Evolutionary conservation across 2,113 vertebrate genomes (phyloP).

Genomic region (Callipepla squamata): DNA sequence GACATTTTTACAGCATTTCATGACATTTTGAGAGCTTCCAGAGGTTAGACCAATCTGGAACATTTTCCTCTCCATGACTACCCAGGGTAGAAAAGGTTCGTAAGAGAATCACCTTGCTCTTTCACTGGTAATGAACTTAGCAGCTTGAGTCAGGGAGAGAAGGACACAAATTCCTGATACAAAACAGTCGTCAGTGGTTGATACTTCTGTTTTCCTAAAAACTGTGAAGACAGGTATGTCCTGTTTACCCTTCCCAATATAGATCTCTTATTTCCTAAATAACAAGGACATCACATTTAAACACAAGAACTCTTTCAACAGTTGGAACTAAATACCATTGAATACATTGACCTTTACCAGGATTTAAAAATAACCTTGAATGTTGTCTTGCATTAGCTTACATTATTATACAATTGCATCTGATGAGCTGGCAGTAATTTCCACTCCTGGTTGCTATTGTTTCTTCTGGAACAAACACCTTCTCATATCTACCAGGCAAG

Average conservation of each 20-base stretch:
- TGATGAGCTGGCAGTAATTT: constrained; percentile 63
- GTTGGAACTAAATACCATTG: constrained; percentile 37
- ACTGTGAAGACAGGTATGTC: not conserved
- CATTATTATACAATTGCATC: constrained; percentile 59
- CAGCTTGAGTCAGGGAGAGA: not conserved
- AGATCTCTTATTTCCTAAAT: constrained; percentile 11
- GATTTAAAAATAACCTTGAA: constrained; percentile 62
- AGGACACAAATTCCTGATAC: not conserved
- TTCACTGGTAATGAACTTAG: not conserved
- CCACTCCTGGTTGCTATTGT: constrained; percentile 52
- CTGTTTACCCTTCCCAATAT: constrained; percentile 28
- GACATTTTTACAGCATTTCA: not conserved
- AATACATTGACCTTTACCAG: constrained; percentile 65
- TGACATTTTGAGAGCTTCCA: not conserved
- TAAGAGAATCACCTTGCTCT: not conserved
- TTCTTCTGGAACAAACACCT: constrained; percentile 54
- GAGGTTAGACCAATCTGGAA: not conserved
- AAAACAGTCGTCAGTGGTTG: not conserved
- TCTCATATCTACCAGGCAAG: constrained; percentile 28
- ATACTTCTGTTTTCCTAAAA: constrained; percentile 4
- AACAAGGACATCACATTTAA: constrained; percentile 42
- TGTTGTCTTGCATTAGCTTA: constrained; percentile 53
- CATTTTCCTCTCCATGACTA: not conserved
- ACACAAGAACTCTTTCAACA: not conserved
- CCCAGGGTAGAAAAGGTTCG: not conserved